phyloP scores from a whole-genome alignment of 2,113 vertebrate genomes.

The Chrysochloris asiatica region DNA sequence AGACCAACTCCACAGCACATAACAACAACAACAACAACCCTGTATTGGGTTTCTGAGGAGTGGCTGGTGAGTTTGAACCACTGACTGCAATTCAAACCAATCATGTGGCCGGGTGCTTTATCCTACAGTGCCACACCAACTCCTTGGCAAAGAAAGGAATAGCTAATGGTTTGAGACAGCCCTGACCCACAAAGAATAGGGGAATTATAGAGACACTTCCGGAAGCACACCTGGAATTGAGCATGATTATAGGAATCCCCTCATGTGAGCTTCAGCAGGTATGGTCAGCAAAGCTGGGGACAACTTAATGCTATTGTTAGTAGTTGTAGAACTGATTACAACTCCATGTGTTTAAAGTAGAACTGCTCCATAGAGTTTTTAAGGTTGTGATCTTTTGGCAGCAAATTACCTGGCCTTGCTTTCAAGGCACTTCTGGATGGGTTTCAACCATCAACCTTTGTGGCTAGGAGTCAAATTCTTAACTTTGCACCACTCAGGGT shows the following conservation, averaged over 20 bases:
- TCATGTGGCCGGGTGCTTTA: too few species aligned
- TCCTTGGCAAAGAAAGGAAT: background rate
- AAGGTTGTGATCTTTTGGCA: background rate
- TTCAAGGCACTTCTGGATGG: background rate
- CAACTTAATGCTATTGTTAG: background rate
- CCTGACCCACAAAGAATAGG: background rate
- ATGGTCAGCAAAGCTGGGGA: fast-evolving
- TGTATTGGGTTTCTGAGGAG: too few species aligned
- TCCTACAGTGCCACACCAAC: too few species aligned
- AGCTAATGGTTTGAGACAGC: background rate
- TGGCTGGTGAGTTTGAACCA: too few species aligned
- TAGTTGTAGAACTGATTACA: background rate
- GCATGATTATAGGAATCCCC: background rate
- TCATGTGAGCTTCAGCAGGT: background rate
- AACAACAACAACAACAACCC: too few species aligned
- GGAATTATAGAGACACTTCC: fast-evolving
- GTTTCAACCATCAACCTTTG: background rate
- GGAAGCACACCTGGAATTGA: background rate
- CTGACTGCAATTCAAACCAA: too few species aligned
- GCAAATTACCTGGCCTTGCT: background rate
- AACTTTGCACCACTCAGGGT: background rate
- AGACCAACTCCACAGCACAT: too few species aligned
- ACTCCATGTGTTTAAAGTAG: background rate
- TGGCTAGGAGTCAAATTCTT: background rate
- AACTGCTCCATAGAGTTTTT: background rate